These are phyloP conservation scores for Tachina fera DNA, from an alignment of 2,888 invertebrate genomes.

Conservation along the genomic window DNA sequence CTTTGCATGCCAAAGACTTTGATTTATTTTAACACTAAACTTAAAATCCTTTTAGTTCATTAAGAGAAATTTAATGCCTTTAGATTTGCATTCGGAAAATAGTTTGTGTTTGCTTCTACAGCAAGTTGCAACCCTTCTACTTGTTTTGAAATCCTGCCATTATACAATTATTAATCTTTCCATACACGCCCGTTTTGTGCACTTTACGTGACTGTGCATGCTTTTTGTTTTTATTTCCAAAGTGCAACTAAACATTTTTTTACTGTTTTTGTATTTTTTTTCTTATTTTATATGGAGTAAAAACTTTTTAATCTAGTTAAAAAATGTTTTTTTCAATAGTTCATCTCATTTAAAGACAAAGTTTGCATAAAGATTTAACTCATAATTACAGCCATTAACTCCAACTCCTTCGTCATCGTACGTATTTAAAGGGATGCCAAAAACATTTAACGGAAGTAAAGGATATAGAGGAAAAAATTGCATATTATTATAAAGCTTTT, in stretches of 20 bases:
- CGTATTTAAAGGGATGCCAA: constrained; percentile 6
- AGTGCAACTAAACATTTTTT: constrained; percentile 23
- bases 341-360: constrained; percentile 71
- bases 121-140: constrained; percentile 5
- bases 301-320: constrained; percentile 63
- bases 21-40: constrained; percentile 66
- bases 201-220: constrained; percentile 69
- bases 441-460: constrained; percentile 39
- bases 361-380: constrained; percentile 74
- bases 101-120: neutral
- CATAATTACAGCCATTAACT: constrained; percentile 77
- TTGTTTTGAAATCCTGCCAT: neutral
- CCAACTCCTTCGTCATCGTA: constrained; percentile 51
- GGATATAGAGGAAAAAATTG: constrained; percentile 35
- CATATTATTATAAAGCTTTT: constrained; percentile 54
- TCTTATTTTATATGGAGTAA: constrained; percentile 20
- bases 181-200: constrained; percentile 49
- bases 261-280: constrained; percentile 22
- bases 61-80: constrained; percentile 40
- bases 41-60: constrained; percentile 57
- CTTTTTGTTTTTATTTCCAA: constrained; percentile 28
- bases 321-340: constrained; percentile 50
- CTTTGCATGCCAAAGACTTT: constrained; percentile 38
- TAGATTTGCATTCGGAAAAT: constrained; percentile 24
- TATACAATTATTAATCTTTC: constrained; percentile 57